Evolutionary conservation across 2,113 vertebrate genomes (phyloP).

Genomic region (Astur gentilis): DNA sequence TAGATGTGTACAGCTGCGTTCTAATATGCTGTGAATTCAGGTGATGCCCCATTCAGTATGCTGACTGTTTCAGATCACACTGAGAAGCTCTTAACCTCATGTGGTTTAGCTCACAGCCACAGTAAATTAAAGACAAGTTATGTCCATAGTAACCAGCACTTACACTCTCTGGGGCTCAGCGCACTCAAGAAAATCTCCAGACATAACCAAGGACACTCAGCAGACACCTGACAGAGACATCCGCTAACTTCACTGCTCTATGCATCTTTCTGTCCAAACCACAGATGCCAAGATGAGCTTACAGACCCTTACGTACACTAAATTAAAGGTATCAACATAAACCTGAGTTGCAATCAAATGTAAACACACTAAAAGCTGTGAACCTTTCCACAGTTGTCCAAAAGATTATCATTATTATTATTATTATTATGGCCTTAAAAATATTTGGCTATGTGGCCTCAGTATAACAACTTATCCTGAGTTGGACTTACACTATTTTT

Average conservation of each 20-base stretch:
- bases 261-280: neutral
- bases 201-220: neutral
- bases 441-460: neutral
- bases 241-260: neutral
- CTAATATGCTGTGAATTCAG: neutral
- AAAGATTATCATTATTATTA: neutral
- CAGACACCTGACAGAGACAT: neutral
- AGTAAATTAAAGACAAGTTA: neutral
- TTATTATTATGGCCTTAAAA: neutral
- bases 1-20: neutral
- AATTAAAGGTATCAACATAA: neutral
- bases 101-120: neutral
- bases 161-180: neutral
- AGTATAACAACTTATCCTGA: neutral
- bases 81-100: neutral
- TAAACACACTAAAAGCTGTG: neutral
- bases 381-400: neutral
- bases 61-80: neutral
- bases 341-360: neutral
- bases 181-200: neutral
- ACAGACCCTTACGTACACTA: neutral
- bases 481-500: neutral
- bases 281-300: neutral
- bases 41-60: neutral
- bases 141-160: neutral